Conservation (phyloP, 2,888 invertebrate species). For the Tanytarsus gracilentus region DNA sequence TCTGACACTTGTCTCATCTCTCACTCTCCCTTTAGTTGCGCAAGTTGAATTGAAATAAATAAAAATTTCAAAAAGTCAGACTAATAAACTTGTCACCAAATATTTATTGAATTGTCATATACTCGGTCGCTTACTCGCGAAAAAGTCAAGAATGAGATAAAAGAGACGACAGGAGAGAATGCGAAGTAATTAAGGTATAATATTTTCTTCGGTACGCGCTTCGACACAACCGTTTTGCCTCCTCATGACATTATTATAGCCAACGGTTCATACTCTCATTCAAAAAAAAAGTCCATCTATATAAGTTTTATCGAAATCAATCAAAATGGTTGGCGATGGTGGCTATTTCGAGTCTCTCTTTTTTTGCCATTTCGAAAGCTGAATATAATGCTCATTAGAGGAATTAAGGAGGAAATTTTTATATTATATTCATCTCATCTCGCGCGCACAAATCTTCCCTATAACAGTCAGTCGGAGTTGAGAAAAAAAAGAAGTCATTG, state of each 20-base stretch:
- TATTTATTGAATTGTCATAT: slow-evolving; percentile 27
- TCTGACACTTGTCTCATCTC: slow-evolving; percentile 15
- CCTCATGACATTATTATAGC: no score
- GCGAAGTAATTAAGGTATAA: slow-evolving; percentile 28
- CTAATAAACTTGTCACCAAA: slow-evolving; percentile 29
- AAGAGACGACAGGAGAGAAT: slow-evolving; percentile 21
- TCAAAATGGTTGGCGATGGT: no score
- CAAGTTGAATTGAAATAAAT: slow-evolving; percentile 22
- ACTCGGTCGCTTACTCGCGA: slow-evolving; percentile 3
- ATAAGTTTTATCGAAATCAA: no score
- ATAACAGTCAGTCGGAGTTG: no score
- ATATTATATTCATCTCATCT: no score
- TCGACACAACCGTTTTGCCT: neutral
- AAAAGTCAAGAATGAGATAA: slow-evolving; percentile 3
- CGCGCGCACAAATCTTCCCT: no score
- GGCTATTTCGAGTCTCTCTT: no score
- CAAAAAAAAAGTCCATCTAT: no score
- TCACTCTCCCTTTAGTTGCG: no score
- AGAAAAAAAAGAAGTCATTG: neutral
- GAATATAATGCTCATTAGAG: slow-evolving; percentile 17
- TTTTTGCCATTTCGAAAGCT: neutral
- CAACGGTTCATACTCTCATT: no score
- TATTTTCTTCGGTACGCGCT: neutral
- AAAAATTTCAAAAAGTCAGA: slow-evolving; percentile 25
- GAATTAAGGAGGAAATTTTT: no score